phyloP scores from a whole-genome alignment of 2,797 vertebrate genomes.

The Chrosomus eos region DNA sequence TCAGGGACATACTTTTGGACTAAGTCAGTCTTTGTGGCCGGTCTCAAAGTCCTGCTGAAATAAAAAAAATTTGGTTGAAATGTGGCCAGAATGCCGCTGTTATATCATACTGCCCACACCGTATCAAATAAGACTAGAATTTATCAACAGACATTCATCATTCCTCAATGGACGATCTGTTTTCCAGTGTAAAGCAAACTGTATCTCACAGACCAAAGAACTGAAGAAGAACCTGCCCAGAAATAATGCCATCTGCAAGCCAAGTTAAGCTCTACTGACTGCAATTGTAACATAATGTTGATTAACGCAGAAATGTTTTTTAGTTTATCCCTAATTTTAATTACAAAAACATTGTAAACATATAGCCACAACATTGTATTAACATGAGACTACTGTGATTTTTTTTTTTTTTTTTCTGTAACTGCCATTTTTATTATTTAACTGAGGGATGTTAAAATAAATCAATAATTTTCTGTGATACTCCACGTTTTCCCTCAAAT shows the following conservation, averaged over 20 bases:
- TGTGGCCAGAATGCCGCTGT: neutral
- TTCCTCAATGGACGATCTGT: neutral
- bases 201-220: neutral
- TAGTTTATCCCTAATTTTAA: neutral
- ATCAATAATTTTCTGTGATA: neutral
- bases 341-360: neutral
- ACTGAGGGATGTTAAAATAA: neutral
- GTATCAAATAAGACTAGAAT: neutral
- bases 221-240: neutral
- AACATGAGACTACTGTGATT: neutral
- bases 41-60: neutral
- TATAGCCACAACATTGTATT: neutral
- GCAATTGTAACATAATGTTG: neutral
- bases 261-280: neutral
- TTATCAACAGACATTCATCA: neutral
- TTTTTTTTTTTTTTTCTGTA: neutral
- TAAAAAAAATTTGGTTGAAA: conserved; percentile 4
- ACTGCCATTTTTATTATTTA: neutral
- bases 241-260: neutral
- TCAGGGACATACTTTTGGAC: neutral
- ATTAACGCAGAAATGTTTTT: neutral
- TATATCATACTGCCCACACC: conserved; percentile 10
- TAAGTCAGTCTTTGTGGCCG: neutral
- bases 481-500: neutral
- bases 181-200: neutral